Base-by-base conservation (phyloP, 2,797 vertebrate genomes). In the Knipowitschia caucasica region DNA sequence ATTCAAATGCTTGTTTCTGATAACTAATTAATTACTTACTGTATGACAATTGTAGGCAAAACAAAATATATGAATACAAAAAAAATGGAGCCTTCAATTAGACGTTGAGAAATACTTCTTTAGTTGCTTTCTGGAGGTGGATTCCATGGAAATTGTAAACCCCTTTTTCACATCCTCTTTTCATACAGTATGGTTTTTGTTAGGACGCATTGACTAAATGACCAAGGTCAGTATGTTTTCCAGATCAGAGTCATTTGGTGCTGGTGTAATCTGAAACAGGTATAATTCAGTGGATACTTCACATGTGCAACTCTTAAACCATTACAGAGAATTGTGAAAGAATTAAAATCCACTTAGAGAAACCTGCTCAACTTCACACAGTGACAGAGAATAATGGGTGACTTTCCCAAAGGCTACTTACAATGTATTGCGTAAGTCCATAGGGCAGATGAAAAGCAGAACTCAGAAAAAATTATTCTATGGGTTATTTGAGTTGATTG, bases 271-370 rank as follows among this genome's bases (percentile, higher is more conserved):
- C 18, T 18, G 30, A 49, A 23, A 3, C 46, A 14, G 30, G 29
- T 21, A 3, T 34, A 49, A 34, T 21, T 20, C 46, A 21, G 46
- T 30, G 23, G 46, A 49, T 49, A 29, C 46, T 49, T 49, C 30
- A 33, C 46, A 49, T 49, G 20, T 49, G 46, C 23, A 33, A 2
- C 18, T n/a, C 17, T 49, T 33, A 49, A 49, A 49, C 46, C 18
- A 34, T 49, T 49, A 33, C 30, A 9, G 30, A 23, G 29, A 18
- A 30, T 49, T 49, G 30, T 49, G 46, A 33, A 49, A 34, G 29
- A 49, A 49, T 49, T 49, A 49, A 49, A 49, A 49, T 49, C 46
- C 46, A 49, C 46, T 49, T 49, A 49, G 7, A 20, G 30, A 49
- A 51, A 34, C 21, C 49, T 51, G 49, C 14, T 36, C 31, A 51